phyloP scores from a whole-genome alignment of 1,140 invertebrate genomes.

The Sipha flava region DNA sequence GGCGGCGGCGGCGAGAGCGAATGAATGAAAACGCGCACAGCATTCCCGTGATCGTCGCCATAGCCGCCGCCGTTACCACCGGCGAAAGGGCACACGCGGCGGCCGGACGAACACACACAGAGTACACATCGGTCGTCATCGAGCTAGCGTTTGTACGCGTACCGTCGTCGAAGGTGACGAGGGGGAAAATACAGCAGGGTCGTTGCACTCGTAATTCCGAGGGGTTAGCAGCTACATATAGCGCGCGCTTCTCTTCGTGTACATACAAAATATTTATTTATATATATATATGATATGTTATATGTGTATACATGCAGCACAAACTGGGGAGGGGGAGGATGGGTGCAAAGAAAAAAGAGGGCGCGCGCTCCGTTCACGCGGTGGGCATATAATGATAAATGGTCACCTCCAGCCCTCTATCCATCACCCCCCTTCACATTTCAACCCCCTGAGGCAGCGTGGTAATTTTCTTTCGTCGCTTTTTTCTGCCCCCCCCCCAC shows the following conservation, averaged over 20 bases:
- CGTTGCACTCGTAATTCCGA: too few relatives aligned
- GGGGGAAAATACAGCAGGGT: not conserved
- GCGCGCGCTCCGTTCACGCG: not conserved
- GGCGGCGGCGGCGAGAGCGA: not conserved
- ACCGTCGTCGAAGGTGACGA: not conserved
- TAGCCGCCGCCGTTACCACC: not conserved
- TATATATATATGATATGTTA: too few relatives aligned
- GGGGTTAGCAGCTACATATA: too few relatives aligned
- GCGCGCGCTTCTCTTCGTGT: too few relatives aligned
- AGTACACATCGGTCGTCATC: too few relatives aligned
- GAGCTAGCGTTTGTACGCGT: too few relatives aligned
- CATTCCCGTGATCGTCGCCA: not conserved
- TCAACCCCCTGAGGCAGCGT: not conserved
- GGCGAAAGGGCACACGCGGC: not conserved
- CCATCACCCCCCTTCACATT: not conserved
- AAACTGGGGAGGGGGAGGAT: too few relatives aligned
- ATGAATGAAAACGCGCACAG: slow-evolving; percentile 18
- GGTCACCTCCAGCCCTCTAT: not conserved
- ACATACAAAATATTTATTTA: too few relatives aligned
- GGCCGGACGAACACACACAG: not conserved
- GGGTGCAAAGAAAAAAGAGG: not conserved
- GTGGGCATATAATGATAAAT: not conserved
- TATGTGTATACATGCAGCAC: too few relatives aligned
- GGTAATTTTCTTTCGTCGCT: not conserved
- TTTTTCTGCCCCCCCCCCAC: not conserved